Conservation (phyloP, 2,888 invertebrate species). For the Bembecia ichneumoniformis region DNA sequence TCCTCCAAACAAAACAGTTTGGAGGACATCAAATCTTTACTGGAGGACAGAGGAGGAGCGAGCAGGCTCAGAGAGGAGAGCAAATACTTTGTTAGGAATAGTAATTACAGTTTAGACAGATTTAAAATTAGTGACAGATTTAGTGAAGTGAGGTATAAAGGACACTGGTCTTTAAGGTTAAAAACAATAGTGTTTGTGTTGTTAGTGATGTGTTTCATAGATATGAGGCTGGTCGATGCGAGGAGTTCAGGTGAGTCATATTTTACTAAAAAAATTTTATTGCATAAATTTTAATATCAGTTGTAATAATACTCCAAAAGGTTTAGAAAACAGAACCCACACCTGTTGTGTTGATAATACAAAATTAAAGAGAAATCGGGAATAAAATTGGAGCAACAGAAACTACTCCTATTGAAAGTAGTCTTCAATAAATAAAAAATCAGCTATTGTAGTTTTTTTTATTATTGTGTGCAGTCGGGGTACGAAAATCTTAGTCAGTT, state of each 20-base stretch:
- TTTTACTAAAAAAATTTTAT: too few species aligned
- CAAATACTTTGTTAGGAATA: constrained; percentile 25
- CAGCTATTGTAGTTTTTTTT: too few species aligned
- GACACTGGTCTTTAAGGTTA: constrained; percentile 52
- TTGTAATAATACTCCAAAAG: too few species aligned
- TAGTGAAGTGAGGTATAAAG: constrained; percentile 32
- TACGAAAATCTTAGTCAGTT: too few species aligned
- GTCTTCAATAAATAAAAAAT: too few species aligned
- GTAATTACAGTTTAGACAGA: constrained; percentile 27
- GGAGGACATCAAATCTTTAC: constrained; percentile 54
- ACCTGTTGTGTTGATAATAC: too few species aligned
- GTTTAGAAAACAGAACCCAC: too few species aligned
- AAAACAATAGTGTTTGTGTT: constrained; percentile 55
- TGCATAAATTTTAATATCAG: too few species aligned
- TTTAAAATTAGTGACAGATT: constrained; percentile 30
- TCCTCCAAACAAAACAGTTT: constrained; percentile 43
- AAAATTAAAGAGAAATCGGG: too few species aligned
- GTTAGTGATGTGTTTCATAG: constrained; percentile 44
- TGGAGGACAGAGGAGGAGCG: constrained; percentile 59
- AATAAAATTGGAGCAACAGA: too few species aligned
- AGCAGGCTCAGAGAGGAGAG: not conserved
- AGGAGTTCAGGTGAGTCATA: constrained; percentile 58
- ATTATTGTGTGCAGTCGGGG: too few species aligned
- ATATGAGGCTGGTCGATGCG: constrained; percentile 41
- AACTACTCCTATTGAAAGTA: too few species aligned